Evolutionary conservation across 2,113 vertebrate species (phyloP).

Genomic region (Salvelinus fontinalis): DNA sequence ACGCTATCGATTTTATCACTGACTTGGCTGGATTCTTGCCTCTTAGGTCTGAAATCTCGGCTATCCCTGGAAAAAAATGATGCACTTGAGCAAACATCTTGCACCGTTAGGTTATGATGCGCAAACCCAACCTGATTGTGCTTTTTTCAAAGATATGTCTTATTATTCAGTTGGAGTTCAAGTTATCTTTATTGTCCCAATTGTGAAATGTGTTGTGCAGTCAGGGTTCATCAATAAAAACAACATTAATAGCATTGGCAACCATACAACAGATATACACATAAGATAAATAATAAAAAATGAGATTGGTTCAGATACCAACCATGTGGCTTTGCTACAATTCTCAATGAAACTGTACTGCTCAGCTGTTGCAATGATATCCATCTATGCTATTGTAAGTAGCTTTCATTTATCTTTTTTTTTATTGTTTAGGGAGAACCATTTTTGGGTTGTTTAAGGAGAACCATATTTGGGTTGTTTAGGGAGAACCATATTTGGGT

Average conservation of each 20-base stretch:
- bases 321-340: background rate
- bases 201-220: too few relatives aligned
- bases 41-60: conserved; percentile 39
- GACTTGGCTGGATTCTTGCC: conserved; percentile 31
- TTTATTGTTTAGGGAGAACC: too few relatives aligned
- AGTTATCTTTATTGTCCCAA: too few relatives aligned
- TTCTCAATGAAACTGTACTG: background rate
- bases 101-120: conserved; percentile 30
- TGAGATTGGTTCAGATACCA: background rate
- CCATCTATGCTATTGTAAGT: background rate
- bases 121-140: conserved; percentile 14
- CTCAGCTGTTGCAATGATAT: background rate
- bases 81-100: conserved; percentile 42
- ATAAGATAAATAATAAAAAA: background rate
- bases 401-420: too few relatives aligned
- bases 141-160: conserved; percentile 19
- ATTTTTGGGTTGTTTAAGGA: too few relatives aligned
- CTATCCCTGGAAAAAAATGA: conserved; percentile 32
- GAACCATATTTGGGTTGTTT: too few relatives aligned
- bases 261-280: too few relatives aligned
- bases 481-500: too few relatives aligned
- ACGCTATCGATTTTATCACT: conserved; percentile 40
- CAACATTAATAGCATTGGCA: too few relatives aligned
- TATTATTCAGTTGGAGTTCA: too few relatives aligned
- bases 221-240: too few relatives aligned